Base-by-base conservation (phyloP, 1,140 invertebrate species). In the Macrosteles quadrilineatus region DNA sequence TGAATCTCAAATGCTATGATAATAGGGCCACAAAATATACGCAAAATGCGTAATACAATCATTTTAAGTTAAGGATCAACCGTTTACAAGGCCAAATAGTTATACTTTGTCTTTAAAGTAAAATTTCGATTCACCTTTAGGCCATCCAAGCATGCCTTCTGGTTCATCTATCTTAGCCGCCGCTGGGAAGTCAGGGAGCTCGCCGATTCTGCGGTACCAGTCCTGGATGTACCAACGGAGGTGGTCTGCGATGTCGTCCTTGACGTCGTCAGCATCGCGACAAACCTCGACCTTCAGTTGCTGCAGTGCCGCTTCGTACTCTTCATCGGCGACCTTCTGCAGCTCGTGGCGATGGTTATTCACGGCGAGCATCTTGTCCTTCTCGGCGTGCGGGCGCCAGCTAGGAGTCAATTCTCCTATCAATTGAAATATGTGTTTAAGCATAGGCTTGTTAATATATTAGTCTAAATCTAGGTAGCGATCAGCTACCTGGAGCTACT, bases 141-240 rank as follows among this genome's bases (percentile, higher is more conserved):
- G 31, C 14, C 31, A 43, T n/a, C 63, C 63, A 17, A 66, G 63
- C 1, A 66, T 2, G 2, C 31, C 23, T 2, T 66, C 36, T 14
- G 63, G 63, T 11, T 19, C n/a, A 11, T n/a, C 4, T 4, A 66
- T 45, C 23, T 3, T 2, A 17, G 32, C 27, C 17, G 31, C 9
- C 21, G 31, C 32, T 11, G 63, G 63, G 40, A 66, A 66, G 6
- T 43, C 63, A 2, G 63, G 63, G 6, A 66, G 40, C 63, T 66
- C 63, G 17, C 40, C 40, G n/a, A 66, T 17, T n/a, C 23, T 43
- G 32, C 63, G 63, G 36, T 43, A 66, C 63, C 63, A 66, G 63
- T 66, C 40, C 36, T 66, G 32, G 23, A 66, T 66, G 40, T 66
- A 66, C 63, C 63, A 66, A 4, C 63, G 31, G n/a, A 66, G 40